Evolutionary conservation across 2,888 invertebrate species (phyloP).

Genomic region (Nineta flava): DNA sequence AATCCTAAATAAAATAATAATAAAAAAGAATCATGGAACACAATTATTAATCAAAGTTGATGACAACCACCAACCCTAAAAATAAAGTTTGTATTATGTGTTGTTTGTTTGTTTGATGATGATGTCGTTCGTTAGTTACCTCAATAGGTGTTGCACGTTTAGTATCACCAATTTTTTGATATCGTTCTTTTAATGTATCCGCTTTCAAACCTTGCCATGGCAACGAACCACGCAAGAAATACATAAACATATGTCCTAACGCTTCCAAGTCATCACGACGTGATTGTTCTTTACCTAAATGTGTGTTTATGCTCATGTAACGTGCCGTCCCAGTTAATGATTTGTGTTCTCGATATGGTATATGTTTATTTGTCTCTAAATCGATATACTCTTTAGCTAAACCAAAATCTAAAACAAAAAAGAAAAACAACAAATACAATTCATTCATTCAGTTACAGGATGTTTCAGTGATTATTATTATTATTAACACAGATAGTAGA

Average conservation of each 20-base stretch:
- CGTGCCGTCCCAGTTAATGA: constrained; percentile 98
- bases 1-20: too few species aligned
- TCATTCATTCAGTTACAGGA: not conserved
- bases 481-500: not conserved
- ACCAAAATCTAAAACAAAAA: constrained; percentile 76
- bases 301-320: constrained; percentile 99
- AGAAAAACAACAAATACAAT: constrained; percentile 8
- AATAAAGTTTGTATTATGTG: too few species aligned
- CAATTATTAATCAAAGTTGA: too few species aligned
- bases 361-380: constrained; percentile 99
- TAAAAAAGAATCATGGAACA: too few species aligned
- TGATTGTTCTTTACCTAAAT: constrained; percentile 99
- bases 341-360: constrained; percentile 99
- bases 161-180: constrained; percentile 99
- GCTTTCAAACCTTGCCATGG: constrained; percentile 99
- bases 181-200: constrained; percentile 96
- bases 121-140: too few species aligned
- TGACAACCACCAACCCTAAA: too few species aligned
- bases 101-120: too few species aligned
- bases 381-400: constrained; percentile 99
- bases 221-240: constrained; percentile 97
- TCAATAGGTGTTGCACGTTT: constrained; percentile 98
- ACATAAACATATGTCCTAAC: constrained; percentile 99
- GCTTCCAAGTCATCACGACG: constrained; percentile 98
- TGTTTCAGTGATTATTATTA: not conserved